Conservation (phyloP, 1,140 invertebrate species). For the Drosophila sulfurigaster region DNA sequence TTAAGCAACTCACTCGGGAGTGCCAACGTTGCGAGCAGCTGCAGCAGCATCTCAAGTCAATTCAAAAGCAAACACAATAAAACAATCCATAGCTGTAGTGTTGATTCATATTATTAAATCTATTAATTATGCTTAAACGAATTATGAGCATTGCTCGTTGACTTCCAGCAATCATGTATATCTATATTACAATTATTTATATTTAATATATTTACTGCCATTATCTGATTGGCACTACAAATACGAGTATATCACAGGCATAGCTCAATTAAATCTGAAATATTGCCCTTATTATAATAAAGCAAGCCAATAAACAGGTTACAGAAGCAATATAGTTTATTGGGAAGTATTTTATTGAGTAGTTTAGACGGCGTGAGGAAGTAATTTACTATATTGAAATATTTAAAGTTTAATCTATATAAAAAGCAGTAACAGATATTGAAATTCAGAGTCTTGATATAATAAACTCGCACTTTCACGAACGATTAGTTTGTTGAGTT, state of each 20-base stretch:
- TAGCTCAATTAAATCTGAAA: background rate
- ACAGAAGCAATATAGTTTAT: too few relatives aligned
- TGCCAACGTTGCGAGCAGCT: conserved; percentile 89
- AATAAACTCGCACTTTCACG: too few relatives aligned
- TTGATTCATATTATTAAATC: conserved; percentile 1
- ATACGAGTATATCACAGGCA: background rate
- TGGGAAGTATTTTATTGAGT: too few relatives aligned
- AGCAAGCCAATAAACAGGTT: too few relatives aligned
- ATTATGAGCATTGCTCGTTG: background rate
- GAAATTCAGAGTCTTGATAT: too few relatives aligned
- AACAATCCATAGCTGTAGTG: conserved; percentile 24
- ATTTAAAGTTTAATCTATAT: too few relatives aligned
- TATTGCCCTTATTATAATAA: background rate
- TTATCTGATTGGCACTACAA: background rate
- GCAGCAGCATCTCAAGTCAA: conserved; percentile 81
- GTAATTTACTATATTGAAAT: too few relatives aligned
- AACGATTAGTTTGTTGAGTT: too few relatives aligned
- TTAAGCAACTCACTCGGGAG: conserved; percentile 92
- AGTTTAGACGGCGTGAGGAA: too few relatives aligned
- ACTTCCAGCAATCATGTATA: background rate
- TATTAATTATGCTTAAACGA: conserved; percentile 1
- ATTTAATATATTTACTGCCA: background rate
- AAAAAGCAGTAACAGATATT: too few relatives aligned
- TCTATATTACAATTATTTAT: background rate
- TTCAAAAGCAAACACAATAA: conserved; percentile 47